A percentile compares a stretch with the other conserved stretches of the same genome.
Conservation (phyloP, 2,113 vertebrate genomes). For the Empidonax alnorum region DNA sequence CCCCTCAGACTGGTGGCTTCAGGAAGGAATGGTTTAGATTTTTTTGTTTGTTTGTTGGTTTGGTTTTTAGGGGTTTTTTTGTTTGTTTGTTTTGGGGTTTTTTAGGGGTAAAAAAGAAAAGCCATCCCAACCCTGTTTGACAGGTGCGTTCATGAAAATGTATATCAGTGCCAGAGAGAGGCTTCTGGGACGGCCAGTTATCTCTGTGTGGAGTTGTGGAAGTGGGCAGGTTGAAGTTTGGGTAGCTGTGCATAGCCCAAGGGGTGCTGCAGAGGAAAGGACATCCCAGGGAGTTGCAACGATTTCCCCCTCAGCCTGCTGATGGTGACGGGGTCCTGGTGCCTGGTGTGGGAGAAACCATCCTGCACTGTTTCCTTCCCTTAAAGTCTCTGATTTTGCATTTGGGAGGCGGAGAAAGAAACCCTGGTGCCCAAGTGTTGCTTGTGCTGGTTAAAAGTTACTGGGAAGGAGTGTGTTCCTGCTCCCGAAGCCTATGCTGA, state of each 20-base stretch:
- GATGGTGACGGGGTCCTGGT: rapidly evolving
- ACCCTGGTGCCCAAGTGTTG: no score
- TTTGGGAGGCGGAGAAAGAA: background rate
- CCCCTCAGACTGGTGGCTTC: background rate
- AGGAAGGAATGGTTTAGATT: background rate
- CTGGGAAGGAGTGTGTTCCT: rapidly evolving
- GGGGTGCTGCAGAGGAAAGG: background rate
- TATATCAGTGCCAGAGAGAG: rapidly evolving
- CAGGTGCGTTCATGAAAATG: background rate
- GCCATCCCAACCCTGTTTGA: background rate
- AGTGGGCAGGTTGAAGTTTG: background rate
- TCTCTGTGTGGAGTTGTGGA: background rate
- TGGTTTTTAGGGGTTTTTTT: rapidly evolving
- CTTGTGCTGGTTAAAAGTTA: background rate
- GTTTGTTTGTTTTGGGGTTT: background rate
- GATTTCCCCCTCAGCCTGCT: background rate
- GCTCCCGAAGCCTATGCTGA: background rate
- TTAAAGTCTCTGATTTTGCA: background rate
- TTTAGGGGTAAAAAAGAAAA: rapidly evolving
- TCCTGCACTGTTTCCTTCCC: background rate
- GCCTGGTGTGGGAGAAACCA: rapidly evolving
- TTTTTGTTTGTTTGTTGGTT: background rate
- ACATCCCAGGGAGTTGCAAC: background rate
- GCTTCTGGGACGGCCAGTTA: background rate
- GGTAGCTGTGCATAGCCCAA: background rate